Evolutionary conservation across 2,797 vertebrate species (phyloP), one percentile per base, ranked within the genome.

Genomic region (Spinibarbus caldwelli): DNA sequence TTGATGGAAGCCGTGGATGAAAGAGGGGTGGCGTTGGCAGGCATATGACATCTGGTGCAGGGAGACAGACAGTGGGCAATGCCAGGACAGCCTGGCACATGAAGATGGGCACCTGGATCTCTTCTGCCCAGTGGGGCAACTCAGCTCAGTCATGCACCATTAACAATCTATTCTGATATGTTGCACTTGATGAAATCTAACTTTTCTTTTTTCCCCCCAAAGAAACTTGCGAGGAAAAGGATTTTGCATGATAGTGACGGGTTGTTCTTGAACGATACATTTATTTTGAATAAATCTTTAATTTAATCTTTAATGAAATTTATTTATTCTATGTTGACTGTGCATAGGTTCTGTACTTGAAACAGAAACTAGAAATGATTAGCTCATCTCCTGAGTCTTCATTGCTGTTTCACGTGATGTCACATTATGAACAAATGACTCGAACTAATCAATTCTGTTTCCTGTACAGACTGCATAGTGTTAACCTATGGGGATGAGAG

Each of bases 11-110:
- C 77, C 47, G 43, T 79, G 77, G 45, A 80, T 73, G 76, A 80
- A 38, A 62, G 23, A 31, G 19, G 57, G 67, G 36, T 17, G 7
- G 47, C n/a, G 34, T 84, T 86, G 88, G 85, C 86, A 87, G 72
- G 77, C 45, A 49, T 67, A 67, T 71, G 80, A 84, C 88, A 91
- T 88, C 87, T 82, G 43, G 80, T 88, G 80, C 87, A 83, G 72
- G 70, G 31, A 23, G 83, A 71, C 62, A 62, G 86, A 84, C 83
- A 87, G 73, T 49, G 64, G n/a, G 77, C 41, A 84, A 85, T 91
- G 87, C 91, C 93, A 85, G 54, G 93, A 93, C 89, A 90, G 85
- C 86, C 90, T 93, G 93, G 93, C 93, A 92, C 88, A 12, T 78
- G 29, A 86, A 86, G 87, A 85, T 87, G 76, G 64, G 87, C 88